Percentiles rank a stretch among this genome's conserved stretches.
phyloP scores from a whole-genome alignment of 2,888 invertebrate genomes.

The Trichopoda pennipes region DNA sequence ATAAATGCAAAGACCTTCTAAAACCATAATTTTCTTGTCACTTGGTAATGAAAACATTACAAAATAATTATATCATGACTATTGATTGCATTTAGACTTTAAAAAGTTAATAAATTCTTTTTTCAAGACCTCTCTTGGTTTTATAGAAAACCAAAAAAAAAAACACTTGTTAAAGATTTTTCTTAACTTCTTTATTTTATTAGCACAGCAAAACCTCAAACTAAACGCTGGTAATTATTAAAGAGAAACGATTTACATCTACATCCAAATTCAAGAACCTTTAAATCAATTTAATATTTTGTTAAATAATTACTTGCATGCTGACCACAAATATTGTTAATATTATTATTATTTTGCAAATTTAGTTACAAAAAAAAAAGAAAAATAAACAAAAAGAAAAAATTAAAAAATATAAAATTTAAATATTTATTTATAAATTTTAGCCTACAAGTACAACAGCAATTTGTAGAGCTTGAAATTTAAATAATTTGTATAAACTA shows the following conservation, averaged over 20 bases:
- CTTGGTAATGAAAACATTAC: constrained; percentile 48
- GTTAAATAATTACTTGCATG: neutral
- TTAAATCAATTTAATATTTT: constrained; percentile 1
- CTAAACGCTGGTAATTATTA: constrained; percentile 21
- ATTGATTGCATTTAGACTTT: constrained; percentile 5
- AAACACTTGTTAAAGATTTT: constrained; percentile 21
- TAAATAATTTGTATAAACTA: constrained; percentile 60
- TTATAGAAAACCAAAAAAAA: constrained; percentile 14
- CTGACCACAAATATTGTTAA: constrained; percentile 51
- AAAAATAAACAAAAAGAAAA: constrained; percentile 9
- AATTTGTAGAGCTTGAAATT: constrained; percentile 22
- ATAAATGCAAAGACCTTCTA: constrained; percentile 18
- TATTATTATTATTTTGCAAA: neutral
- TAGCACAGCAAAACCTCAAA: constrained; percentile 14
- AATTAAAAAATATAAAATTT: constrained; percentile 21
- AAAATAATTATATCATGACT: constrained; percentile 2
- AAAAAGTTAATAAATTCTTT: neutral
- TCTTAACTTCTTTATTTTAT: neutral
- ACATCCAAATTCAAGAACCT: constrained; percentile 27
- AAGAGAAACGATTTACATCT: constrained; percentile 20
- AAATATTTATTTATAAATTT: constrained; percentile 53
- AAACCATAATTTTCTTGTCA: constrained; percentile 27
- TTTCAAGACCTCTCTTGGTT: constrained; percentile 35
- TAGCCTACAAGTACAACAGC: constrained; percentile 31
- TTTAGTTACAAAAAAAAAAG: neutral